Evolutionary conservation across 2,888 invertebrate genomes (phyloP), one percentile per base, ranked within the genome.

Genomic region (Scelioninae gen. 1): DNA sequence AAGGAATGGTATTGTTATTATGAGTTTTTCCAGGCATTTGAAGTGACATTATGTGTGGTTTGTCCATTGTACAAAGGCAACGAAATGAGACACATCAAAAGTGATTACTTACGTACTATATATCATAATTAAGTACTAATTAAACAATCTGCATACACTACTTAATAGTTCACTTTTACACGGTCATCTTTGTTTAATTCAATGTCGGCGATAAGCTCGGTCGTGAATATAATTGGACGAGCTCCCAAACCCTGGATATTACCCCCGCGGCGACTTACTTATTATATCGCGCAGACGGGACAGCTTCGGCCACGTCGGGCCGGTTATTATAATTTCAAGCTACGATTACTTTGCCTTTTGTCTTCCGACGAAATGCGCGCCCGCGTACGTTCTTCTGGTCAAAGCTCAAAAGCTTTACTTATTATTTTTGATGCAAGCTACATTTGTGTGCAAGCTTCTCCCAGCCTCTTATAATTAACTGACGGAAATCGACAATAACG

Each of bases 271-370:
- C 90, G 88, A 90, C 89, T 91, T 90, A 89, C 90, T 90, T 89
- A 88, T 89, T 89, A 89, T 87, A 87, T 86, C 84, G 86, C 84
- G 82, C 83, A 82, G 84, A 84, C 84, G 68, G 83, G 85, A 86
- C 85, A 79, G 84, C 82, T 75, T 81, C 83, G 84, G 83, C 84
- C 85, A 82, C 84, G 81, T 84, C 82, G 88, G 85, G 85, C 86
- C 85, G 87, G 88, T 89, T 90, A 89, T 90, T 90, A 89, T 89
- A 89, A 90, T 90, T 90, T 89, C 88, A 88, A 90, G 88, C 90
- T 89, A 89, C 88, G 89, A 91, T 90, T 90, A 89, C 89, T 89
- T 89, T 88, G 88, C 86, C 89, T 90, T 89, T 89, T 90, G 89
- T 89, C 88, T 85, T 84, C 77, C 84, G 85, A 87, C 85, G 81